phyloP scores from a whole-genome alignment of 2,797 vertebrate genomes.

The Atherinosoma microstoma region DNA sequence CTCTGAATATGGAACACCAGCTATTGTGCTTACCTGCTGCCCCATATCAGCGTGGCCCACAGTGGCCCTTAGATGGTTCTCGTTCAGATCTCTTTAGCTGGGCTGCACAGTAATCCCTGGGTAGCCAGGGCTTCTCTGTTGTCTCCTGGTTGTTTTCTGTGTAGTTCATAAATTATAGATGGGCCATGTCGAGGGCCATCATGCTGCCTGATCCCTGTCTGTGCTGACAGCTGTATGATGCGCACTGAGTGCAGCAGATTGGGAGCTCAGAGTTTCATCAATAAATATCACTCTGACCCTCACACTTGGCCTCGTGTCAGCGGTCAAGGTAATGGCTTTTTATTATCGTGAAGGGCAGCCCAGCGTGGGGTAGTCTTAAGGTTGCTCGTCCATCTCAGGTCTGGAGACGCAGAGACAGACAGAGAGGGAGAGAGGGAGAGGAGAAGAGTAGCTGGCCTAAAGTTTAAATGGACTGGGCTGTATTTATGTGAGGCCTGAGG shows the following conservation, averaged over 20 bases:
- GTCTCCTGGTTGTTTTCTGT: constrained; percentile 91
- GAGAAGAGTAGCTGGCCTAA: constrained; percentile 67
- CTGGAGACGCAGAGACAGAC: constrained; percentile 81
- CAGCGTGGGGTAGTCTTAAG: constrained; percentile 89
- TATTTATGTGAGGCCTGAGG: constrained; percentile 81
- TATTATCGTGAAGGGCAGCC: constrained; percentile 92
- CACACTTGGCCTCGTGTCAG: constrained; percentile 94
- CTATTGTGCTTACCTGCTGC: constrained; percentile 84
- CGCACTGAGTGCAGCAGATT: constrained; percentile 98
- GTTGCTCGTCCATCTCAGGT: constrained; percentile 88
- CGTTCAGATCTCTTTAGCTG: constrained; percentile 84
- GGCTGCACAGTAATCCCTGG: constrained; percentile 85
- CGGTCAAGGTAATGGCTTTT: constrained; percentile 98
- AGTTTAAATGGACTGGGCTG: constrained; percentile 83
- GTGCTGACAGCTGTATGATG: constrained; percentile 99
- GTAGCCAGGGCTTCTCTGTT: constrained; percentile 84
- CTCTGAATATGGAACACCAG: constrained; percentile 86
- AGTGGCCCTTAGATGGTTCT: constrained; percentile 78
- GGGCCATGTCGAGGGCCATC: constrained; percentile 95
- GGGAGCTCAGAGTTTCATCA: constrained; percentile 99
- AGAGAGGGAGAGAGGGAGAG: constrained; percentile 67
- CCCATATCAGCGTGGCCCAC: constrained; percentile 75
- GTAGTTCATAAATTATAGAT: constrained; percentile 98
- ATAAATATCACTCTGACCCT: constrained; percentile 99
- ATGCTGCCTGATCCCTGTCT: constrained; percentile 90